Base-by-base conservation (phyloP, 2,113 vertebrate species). In the Peromyscus californicus region DNA sequence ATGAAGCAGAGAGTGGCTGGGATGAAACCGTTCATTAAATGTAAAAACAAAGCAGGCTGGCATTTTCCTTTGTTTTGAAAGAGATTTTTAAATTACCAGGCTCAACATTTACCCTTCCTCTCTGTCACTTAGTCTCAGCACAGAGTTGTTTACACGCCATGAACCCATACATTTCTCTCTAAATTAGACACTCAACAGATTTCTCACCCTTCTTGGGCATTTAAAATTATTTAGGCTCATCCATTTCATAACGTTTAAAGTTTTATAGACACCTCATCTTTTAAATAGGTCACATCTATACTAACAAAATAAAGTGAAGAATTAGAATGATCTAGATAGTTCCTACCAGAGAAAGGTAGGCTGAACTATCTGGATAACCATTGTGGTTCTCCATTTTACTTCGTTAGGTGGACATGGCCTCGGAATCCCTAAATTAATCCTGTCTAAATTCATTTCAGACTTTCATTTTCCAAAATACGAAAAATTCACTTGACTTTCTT, bases 401-500 rank as follows among this genome's bases (percentile, higher is more conserved):
- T 98, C 92, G 83, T 94, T 97, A 82, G 91, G 86, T 97, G 72
- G 95, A 95, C 96, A 93, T 97, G 96, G 91, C 97, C 97, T 96
- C 97, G 97, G 95, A 97, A 91, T 96, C 84, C 92, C 85, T 59
- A 91, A 69, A 22, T 97, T 98, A 97, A 95, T 96, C 97, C 97
- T 98, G 69, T 98, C 97, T 98, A 98, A 98, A 98, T 98, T 98
- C 98, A 98, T 98, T 98, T 98, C 98, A 98, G 97, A 95, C 97
- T 97, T 98, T 98, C 95, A 97, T 98, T 98, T 65, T 98, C 90
- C 72, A 96, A 97, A 93, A 96, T 97, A 94, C 90, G 5, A 65
- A 93, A 98, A 98, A 99, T 99, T 99, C 98, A 98, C 98, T 98
- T 98, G 98, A 99, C 98, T 99, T 97, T 98, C 97, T 99, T 98